Conservation (phyloP, 1,140 invertebrate species). For the Solen grandis region DNA sequence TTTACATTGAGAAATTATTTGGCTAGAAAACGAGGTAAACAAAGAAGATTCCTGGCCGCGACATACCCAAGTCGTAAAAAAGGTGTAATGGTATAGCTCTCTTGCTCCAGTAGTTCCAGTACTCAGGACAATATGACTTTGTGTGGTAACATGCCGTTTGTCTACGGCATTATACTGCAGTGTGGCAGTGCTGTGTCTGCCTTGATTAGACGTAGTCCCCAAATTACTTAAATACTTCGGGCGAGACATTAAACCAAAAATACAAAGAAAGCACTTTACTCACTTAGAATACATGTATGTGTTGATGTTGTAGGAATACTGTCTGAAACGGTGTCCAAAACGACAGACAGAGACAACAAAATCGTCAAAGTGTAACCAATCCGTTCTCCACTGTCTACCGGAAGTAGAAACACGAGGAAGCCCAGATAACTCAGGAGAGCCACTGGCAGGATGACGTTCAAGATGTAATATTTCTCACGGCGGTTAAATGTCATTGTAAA, state of each 20-base stretch:
- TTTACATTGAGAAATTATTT: too few species aligned
- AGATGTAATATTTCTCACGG: neutral
- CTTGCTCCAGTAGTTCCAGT: neutral
- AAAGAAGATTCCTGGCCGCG: neutral
- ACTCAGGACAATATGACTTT: neutral
- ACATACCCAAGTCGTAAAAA: too few species aligned
- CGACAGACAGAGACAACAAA: constrained; percentile 9
- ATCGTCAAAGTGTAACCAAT: too few species aligned
- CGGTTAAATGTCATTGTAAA: neutral
- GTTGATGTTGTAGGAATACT: neutral
- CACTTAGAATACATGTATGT: neutral
- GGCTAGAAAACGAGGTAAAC: neutral
- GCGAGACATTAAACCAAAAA: neutral
- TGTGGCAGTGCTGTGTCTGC: too few species aligned
- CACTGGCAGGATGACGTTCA: constrained; percentile 1
- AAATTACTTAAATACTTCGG: neutral
- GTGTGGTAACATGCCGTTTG: too few species aligned
- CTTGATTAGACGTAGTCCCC: neutral
- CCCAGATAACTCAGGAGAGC: neutral
- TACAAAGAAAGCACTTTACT: too few species aligned
- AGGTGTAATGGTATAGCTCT: too few species aligned
- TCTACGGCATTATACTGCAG: too few species aligned
- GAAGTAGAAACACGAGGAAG: constrained; percentile 6
- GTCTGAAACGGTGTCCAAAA: neutral
- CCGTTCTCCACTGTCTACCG: too few species aligned